phyloP scores from a whole-genome alignment of 1,140 invertebrate genomes.

The Alviniconcha marisindica region DNA sequence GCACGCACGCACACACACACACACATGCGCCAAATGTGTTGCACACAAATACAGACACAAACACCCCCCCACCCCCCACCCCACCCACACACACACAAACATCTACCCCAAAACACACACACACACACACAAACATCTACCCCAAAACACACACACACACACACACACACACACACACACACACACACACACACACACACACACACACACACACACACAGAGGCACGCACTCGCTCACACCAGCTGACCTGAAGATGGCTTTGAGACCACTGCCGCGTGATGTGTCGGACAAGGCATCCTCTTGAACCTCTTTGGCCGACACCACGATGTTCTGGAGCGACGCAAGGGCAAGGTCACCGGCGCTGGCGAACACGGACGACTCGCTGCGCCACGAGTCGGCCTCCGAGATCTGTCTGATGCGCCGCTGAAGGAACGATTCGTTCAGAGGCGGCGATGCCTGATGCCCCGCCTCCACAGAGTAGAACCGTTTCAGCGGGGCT shows the following conservation, averaged over 20 bases:
- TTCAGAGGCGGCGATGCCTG: not conserved
- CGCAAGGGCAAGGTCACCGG: constrained; percentile 41
- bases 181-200: no score
- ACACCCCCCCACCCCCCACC: no score
- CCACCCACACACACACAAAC: no score
- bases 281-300: not conserved
- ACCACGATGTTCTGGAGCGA: constrained; percentile 44
- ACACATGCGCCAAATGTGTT: no score
- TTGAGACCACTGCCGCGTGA: not conserved
- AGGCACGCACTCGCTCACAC: not conserved
- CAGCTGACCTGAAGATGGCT: not conserved
- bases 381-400: constrained; percentile 29
- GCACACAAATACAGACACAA: no score
- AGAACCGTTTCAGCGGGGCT: constrained; percentile 16
- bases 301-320: not conserved
- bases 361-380: constrained; percentile 41
- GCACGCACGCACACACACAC: no score
- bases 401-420: constrained; percentile 31
- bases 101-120: no score
- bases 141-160: no score
- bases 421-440: constrained; percentile 14
- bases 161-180: no score
- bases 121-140: no score
- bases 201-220: not conserved
- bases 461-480: constrained; percentile 9